Percentiles rank a stretch among this genome's conserved stretches.
These are phyloP conservation scores for Bryconaethiops microstoma DNA, from an alignment of 2,797 vertebrate genomes.

Conservation along the genomic window DNA sequence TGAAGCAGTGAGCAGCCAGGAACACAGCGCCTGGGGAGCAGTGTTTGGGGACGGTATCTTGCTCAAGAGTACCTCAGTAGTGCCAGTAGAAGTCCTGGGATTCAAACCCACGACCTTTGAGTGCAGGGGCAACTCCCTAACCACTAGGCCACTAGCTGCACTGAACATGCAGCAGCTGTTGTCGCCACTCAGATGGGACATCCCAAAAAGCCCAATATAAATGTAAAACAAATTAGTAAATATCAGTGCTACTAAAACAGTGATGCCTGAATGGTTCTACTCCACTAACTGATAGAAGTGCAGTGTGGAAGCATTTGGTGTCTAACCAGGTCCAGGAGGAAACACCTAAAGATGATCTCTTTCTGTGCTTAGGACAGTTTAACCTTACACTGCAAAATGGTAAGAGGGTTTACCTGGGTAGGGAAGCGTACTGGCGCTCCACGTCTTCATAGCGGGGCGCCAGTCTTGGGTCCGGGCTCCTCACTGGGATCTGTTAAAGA, in stretches of 20 bases:
- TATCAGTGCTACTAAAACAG: not conserved
- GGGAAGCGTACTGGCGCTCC: slow-evolving; percentile 85
- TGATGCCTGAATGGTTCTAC: not conserved
- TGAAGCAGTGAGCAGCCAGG: too few relatives aligned
- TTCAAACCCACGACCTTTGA: too few relatives aligned
- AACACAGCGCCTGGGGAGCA: too few relatives aligned
- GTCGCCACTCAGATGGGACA: not conserved
- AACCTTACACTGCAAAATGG: not conserved
- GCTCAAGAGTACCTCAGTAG: too few relatives aligned
- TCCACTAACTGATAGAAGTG: not conserved
- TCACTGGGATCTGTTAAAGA: slow-evolving; percentile 80
- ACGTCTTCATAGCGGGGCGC: slow-evolving; percentile 80
- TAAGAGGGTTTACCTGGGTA: slow-evolving; percentile 80
- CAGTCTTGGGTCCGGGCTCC: slow-evolving; percentile 75
- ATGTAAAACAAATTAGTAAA: not conserved
- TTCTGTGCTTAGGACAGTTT: not conserved
- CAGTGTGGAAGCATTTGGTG: not conserved
- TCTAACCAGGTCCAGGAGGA: not conserved
- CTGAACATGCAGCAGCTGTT: not conserved
- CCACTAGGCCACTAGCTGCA: not conserved
- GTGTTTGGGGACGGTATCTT: too few relatives aligned
- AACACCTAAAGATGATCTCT: not conserved
- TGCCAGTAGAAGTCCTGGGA: too few relatives aligned
- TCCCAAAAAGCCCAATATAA: not conserved
- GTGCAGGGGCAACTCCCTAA: too few relatives aligned